Percentiles rank a stretch among this genome's conserved stretches.
phyloP scores from a whole-genome alignment of 35 echinoderm and acorn worm species.

The Holothuria glaberrima region DNA sequence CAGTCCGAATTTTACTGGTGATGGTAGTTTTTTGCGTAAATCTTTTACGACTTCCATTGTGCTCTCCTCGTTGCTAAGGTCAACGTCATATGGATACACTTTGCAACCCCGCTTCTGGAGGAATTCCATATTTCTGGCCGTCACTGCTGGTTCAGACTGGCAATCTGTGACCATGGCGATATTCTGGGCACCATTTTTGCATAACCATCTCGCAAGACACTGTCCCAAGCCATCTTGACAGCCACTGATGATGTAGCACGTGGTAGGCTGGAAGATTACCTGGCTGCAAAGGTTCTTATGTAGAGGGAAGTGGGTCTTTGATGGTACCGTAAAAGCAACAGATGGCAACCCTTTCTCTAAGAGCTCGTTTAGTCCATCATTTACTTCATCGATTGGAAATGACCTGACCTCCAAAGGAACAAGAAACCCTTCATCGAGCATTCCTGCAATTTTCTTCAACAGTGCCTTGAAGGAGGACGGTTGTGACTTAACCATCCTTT shows the following conservation, averaged over 20 bases:
- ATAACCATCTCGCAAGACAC: constrained; percentile 76
- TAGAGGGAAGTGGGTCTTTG: background rate
- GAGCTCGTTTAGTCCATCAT: background rate
- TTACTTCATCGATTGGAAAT: constrained; percentile 27
- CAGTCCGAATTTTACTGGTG: constrained; percentile 11
- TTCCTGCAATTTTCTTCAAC: background rate
- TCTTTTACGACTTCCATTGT: constrained; percentile 19
- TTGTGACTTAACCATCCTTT: background rate
- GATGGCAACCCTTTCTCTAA: background rate
- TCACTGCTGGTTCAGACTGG: constrained; percentile 11
- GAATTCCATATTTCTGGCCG: constrained; percentile 53
- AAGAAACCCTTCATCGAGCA: constrained; percentile 13
- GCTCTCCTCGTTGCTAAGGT: constrained; percentile 28
- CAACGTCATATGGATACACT: constrained; percentile 51
- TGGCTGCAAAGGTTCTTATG: background rate
- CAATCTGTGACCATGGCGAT: constrained; percentile 66
- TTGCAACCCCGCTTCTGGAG: constrained; percentile 57
- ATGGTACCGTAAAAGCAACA: background rate
- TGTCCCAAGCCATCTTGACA: constrained; percentile 73
- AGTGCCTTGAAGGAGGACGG: background rate
- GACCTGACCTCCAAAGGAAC: constrained; percentile 4
- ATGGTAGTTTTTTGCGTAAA: constrained; percentile 19
- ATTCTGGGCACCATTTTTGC: constrained; percentile 73
- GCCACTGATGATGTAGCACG: constrained; percentile 86
- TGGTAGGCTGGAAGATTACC: constrained; percentile 66